phyloP scores from a whole-genome alignment of 1,140 invertebrate species.

The Thaumatotibia leucotreta region DNA sequence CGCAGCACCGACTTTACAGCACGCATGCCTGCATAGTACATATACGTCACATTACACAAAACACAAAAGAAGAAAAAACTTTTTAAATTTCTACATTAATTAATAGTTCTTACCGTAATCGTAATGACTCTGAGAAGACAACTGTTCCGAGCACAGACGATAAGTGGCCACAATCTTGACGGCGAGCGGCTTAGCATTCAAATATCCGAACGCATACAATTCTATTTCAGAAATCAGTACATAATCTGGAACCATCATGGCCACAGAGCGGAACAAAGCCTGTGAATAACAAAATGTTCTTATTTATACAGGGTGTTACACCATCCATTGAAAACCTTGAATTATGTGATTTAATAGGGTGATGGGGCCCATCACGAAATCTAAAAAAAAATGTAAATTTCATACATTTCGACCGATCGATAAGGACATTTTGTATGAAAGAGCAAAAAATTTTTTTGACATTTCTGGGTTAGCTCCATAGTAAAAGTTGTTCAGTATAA shows the following conservation, averaged over 20 bases:
- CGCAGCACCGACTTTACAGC: slow-evolving; percentile 93
- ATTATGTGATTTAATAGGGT: no score
- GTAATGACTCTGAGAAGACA: slow-evolving; percentile 96
- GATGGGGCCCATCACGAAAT: no score
- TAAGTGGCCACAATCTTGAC: slow-evolving; percentile 97
- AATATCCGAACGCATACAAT: slow-evolving; percentile 94
- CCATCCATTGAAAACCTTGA: no score
- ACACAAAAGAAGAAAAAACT: not conserved
- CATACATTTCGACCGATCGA: no score
- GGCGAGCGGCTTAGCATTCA: slow-evolving; percentile 90
- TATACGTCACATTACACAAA: no score
- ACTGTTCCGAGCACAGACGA: slow-evolving; percentile 94
- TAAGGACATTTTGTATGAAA: no score
- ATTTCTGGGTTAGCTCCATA: no score
- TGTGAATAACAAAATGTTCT: slow-evolving; percentile 44
- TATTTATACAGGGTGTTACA: no score
- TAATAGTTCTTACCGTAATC: slow-evolving; percentile 86
- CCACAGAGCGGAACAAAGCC: slow-evolving; percentile 95
- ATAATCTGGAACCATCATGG: slow-evolving; percentile 99
- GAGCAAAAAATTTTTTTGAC: no score
- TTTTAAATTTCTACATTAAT: no score
- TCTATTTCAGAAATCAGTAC: slow-evolving; percentile 96
- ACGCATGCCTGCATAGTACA: slow-evolving; percentile 87
- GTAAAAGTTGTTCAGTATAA: no score
- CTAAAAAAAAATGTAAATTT: no score